These are phyloP conservation scores for Limnephilus lunatus DNA, from an alignment of 2,888 invertebrate species.

Conservation along the genomic window DNA sequence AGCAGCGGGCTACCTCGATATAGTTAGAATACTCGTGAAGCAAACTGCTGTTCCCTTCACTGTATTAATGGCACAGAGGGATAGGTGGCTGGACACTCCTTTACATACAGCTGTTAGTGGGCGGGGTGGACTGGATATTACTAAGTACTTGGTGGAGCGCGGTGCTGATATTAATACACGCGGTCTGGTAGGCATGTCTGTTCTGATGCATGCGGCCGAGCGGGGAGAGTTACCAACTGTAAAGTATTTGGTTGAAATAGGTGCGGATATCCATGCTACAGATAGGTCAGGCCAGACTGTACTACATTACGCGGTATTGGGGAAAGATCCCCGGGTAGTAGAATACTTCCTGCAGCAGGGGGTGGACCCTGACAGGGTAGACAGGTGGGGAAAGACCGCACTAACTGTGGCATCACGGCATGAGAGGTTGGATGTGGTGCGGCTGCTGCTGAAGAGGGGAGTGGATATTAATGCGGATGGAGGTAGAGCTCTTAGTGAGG, in stretches of 20 bases:
- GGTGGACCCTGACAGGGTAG: too few species aligned
- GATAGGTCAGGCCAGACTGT: rapidly evolving
- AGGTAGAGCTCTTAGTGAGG: too few species aligned
- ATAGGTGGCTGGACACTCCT: rapidly evolving
- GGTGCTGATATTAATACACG: background rate
- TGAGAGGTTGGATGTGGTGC: too few species aligned
- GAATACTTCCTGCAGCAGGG: too few species aligned
- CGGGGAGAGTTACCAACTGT: background rate
- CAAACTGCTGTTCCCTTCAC: background rate
- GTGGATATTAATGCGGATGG: too few species aligned
- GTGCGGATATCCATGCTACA: background rate
- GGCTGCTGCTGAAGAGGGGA: too few species aligned
- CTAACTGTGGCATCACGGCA: too few species aligned
- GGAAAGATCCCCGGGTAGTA: too few species aligned
- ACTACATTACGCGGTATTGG: background rate
- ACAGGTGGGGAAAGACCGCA: too few species aligned
- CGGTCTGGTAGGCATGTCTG: background rate
- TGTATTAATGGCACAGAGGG: background rate
- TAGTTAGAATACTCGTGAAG: background rate
- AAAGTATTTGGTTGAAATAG: background rate
- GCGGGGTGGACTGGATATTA: background rate
- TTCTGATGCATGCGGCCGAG: background rate
- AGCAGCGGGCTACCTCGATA: background rate
- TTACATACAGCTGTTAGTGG: background rate
- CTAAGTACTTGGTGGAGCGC: background rate